Percentiles rank a stretch among this genome's conserved stretches.
These are phyloP conservation scores for Tethea ocularis DNA, from an alignment of 2,888 invertebrate genomes.

Conservation along the genomic window DNA sequence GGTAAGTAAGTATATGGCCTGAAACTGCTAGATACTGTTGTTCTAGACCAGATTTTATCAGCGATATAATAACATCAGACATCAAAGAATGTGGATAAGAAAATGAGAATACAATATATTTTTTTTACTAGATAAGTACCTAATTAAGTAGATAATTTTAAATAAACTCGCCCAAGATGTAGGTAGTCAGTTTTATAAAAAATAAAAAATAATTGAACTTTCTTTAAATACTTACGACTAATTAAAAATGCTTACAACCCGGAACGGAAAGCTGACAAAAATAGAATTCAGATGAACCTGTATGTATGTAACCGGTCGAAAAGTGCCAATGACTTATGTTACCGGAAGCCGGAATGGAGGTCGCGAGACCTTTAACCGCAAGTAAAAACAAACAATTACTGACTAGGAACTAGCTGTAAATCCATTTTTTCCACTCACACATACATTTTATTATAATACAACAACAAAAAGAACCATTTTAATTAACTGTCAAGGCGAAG, in stretches of 20 bases:
- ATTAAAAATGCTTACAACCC: neutral
- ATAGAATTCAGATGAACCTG: neutral
- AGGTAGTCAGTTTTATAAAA: neutral
- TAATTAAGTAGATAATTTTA: too few species aligned
- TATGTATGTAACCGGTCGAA: neutral
- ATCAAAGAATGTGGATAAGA: too few species aligned
- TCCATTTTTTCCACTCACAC: conserved; percentile 29
- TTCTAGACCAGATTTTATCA: too few species aligned
- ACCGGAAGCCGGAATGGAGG: conserved; percentile 41
- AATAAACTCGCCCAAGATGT: too few species aligned
- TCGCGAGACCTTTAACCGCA: conserved; percentile 27
- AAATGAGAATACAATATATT: too few species aligned
- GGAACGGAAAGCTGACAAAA: conserved; percentile 3
- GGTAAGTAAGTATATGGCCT: too few species aligned
- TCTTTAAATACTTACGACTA: neutral
- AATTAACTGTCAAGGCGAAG: conserved; percentile 24
- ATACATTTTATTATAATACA: conserved; percentile 47
- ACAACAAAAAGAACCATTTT: conserved; percentile 21
- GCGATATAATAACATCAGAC: too few species aligned
- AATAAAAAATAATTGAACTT: neutral
- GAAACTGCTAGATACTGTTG: too few species aligned
- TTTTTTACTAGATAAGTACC: too few species aligned
- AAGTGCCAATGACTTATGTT: conserved; percentile 23
- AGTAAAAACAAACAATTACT: conserved; percentile 34
- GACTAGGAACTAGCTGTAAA: conserved; percentile 43